Conservation (phyloP, 2,888 invertebrate species). For the Parnassius glacialis region DNA sequence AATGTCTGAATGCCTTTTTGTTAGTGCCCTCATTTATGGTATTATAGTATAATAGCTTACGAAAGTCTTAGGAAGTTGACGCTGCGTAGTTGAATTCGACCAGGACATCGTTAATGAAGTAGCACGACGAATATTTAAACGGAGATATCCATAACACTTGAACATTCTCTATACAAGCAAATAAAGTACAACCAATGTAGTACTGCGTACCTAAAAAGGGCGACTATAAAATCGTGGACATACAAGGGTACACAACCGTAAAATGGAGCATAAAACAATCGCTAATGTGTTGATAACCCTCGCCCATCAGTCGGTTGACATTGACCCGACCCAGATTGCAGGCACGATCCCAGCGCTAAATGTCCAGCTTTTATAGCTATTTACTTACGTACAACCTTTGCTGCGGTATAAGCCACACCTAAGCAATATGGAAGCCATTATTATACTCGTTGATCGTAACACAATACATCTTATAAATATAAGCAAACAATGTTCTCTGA, state of each 20-base stretch:
- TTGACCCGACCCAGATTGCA: slow-evolving; percentile 59
- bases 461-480: slow-evolving; percentile 21
- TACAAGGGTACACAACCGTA: neutral
- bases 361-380: slow-evolving; percentile 33
- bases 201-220: too few species aligned
- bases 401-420: slow-evolving; percentile 21
- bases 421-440: slow-evolving; percentile 22
- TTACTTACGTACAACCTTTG: slow-evolving; percentile 21
- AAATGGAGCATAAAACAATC: slow-evolving; percentile 3
- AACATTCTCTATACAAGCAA: too few species aligned
- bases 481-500: slow-evolving; percentile 11
- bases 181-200: too few species aligned
- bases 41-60: too few species aligned
- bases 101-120: too few species aligned
- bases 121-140: too few species aligned
- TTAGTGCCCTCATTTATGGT: too few species aligned
- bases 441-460: slow-evolving; percentile 13
- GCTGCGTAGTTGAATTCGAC: too few species aligned
- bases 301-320: slow-evolving; percentile 47
- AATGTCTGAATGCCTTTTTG: too few species aligned
- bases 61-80: too few species aligned
- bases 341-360: slow-evolving; percentile 39
- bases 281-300: slow-evolving; percentile 43
- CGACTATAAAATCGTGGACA: too few species aligned
- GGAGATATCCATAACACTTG: too few species aligned